Base-by-base conservation (phyloP, 2,888 invertebrate species). In the Lasioglossum morio region DNA sequence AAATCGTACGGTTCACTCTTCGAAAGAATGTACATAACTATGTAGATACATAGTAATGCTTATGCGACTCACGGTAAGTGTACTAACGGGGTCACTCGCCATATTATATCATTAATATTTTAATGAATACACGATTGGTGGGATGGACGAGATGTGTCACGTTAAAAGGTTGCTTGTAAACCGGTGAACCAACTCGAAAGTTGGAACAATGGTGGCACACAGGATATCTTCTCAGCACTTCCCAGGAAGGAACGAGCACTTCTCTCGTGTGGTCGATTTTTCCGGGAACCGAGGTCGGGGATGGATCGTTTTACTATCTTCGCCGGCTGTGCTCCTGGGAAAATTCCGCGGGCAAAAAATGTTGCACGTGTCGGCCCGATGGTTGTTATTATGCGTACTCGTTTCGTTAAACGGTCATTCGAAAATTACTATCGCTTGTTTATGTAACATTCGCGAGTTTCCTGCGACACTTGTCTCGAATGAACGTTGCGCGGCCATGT, bases 211-310 rank as follows among this genome's bases (percentile, higher is more conserved):
- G 86, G 73, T 80, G 69, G 76, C 84, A 84, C 84, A 84, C 80
- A 88, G 89, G 87, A 91, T 89, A 87, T 88, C 88, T 89, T 88
- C 88, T 88, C 60, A 90, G 91, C 89, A 89, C 88, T 89, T 88
- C 88, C 88, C 60, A 90, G 91, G 90, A 89, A n/a, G n/a, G n/a
- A 91, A 86, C 78, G 43, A 60, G 63, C 30, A 37, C 40, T 60
- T 40, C 73, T 82, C 60, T 75, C 40, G 53, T 76, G 80, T 43
- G 46, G 78, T 63, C 75, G 77, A 72, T 70, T 85, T 91, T 89
- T 87, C 90, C 79, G 72, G 73, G 88, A 91, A 87, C 73, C 3
- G 23, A 48, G 27, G 37, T 43, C 23, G 43, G 77, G 43, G 77
- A 78, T 74, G 77, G 88, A 88, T 91, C 84, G 74, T 77, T 88